Evolutionary conservation across 2,113 vertebrate species (phyloP).

Genomic region (Tinamus guttatus): DNA sequence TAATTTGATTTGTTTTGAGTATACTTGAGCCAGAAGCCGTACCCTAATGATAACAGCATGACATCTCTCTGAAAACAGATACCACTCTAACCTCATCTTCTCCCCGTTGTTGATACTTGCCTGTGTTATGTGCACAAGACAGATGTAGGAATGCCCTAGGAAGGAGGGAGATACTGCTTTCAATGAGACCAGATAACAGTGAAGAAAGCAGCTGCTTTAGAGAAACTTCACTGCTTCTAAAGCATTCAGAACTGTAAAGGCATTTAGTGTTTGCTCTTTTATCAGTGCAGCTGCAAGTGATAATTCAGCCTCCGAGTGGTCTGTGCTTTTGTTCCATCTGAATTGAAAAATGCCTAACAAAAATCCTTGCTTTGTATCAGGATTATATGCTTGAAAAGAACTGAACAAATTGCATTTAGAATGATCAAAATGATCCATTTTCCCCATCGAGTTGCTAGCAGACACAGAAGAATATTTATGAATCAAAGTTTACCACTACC

Average conservation of each 20-base stretch:
- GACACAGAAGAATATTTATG: background rate
- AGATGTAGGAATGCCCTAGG: slow-evolving; percentile 67
- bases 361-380: slow-evolving; percentile 48
- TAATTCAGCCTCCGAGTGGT: slow-evolving; percentile 71
- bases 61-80: slow-evolving; percentile 40
- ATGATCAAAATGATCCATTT: slow-evolving; percentile 59
- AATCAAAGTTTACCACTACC: slow-evolving; percentile 32
- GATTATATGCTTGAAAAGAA: slow-evolving; percentile 72
- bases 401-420: slow-evolving; percentile 69
- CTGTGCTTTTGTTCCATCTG: slow-evolving; percentile 66
- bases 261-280: slow-evolving; percentile 77
- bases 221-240: slow-evolving; percentile 68
- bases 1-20: slow-evolving; percentile 60
- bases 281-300: slow-evolving; percentile 83
- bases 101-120: slow-evolving; percentile 52
- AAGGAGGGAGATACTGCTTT: slow-evolving; percentile 64
- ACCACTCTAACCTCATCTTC: slow-evolving; percentile 60
- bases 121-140: slow-evolving; percentile 72
- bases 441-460: slow-evolving; percentile 33
- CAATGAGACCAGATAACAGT: slow-evolving; percentile 56
- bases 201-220: slow-evolving; percentile 74
- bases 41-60: slow-evolving; percentile 44
- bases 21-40: slow-evolving; percentile 51
- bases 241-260: slow-evolving; percentile 62
- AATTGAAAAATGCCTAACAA: slow-evolving; percentile 72